Base-by-base conservation (phyloP, 2,888 invertebrate genomes). In the Saturnia japonica region DNA sequence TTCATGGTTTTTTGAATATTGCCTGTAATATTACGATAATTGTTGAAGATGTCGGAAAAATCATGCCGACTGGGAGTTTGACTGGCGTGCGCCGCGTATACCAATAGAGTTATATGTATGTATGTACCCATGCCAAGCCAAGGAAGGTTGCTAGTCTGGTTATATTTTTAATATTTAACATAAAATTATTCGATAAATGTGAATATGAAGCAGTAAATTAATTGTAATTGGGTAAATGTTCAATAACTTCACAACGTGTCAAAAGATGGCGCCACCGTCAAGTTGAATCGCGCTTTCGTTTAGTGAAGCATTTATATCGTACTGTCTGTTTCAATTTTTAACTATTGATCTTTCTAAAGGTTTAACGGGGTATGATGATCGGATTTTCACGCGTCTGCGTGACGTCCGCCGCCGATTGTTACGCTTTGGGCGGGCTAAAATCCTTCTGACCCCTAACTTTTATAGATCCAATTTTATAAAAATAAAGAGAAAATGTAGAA, bases 301-400 rank as follows among this genome's bases (percentile, higher is more conserved):
- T 76, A 74, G 78, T 79, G 81, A 67, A 11, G 19, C 62, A 71
- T 68, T 71, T 67, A 34, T 22, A 43, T 19, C 22, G 68, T 28
- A 60, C 7, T 51, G 51, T 42, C 19, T 34, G 25, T 3, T 19
- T 4, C 0, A 1, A 16, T 2, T 0, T 0, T 0, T 0, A 0
- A 0, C 1, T 2, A 0, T 75, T 47, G 92, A 93, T 93, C 93
- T 93, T 92, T 93, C 93, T 81, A 89, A 91, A 91, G 93, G 92
- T 93, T 91, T 80, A 89, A 92, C 84, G 91, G 93, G 91, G 93
- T 73, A 85, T 93, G 93, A 93, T 93, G 93, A 93, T 91, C 83
- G 91, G 92, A 83, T 82, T 77, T 71, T 68, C 93, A 85, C 80
- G 88, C 91, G 88, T 71, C 84, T 93, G 92, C 84, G 80, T 92